Base-by-base conservation (phyloP, 2,888 invertebrate species). In the Pharmacophagus antenor region DNA sequence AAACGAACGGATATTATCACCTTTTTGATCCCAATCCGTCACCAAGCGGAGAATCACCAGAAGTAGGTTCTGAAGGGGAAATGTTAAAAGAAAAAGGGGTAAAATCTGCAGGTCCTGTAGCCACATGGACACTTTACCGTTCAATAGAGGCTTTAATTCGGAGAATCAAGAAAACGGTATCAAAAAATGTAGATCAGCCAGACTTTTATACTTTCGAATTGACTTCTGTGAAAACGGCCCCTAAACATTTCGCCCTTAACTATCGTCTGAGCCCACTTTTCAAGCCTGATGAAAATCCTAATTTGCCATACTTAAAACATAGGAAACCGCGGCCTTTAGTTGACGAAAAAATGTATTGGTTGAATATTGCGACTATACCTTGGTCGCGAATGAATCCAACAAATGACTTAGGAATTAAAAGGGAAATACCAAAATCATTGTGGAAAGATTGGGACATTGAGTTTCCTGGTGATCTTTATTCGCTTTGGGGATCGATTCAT, bases 401-500 rank as follows among this genome's bases (percentile, higher is more conserved):
- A 0, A 90, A 89, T 62, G 88, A 87, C 64, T 69, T 85, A 61
- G 88, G 88, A 1, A 71, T 88, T 20, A 71, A 76, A 31, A 74
- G 89, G 37, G 78, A 74, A 49, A 82, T 78, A 18, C 83, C 85
- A 2, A 77, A 71, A 62, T 75, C 86, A 0, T 61, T 88, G 74
- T 94, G 94, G 94, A 93, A 93, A 69, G 88, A 93, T 55, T 95
- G 93, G 92, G 93, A 94, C 63, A 91, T 94, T 1, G 95, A 95
- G 72, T 93, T 94, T 65, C 91, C 92, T 2, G 92, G 93, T 1
- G 94, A 94, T 63, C 77, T 95, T 0, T 95, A 89, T 83, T 94
- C 95, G 0, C 77, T 95, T 1, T 93, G 94, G 92, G 94, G 95
- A 0, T 91, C 91, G 31, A 70, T 94, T 17, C 94, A 94, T 80